Conservation (phyloP, 2,888 invertebrate species). For the Himalopsyche japonica region DNA sequence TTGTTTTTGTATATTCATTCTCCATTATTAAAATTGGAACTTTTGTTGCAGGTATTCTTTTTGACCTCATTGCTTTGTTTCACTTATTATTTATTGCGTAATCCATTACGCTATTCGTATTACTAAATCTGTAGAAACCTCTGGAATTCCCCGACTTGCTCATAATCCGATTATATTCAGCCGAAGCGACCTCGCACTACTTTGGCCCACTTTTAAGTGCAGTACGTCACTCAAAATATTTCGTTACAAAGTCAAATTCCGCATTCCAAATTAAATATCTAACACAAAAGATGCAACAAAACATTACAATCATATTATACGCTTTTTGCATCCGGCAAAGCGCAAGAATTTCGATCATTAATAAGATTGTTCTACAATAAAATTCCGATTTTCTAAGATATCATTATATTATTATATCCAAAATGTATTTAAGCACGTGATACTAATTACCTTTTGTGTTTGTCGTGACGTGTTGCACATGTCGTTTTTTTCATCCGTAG, state of each 20-base stretch:
- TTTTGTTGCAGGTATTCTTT: not conserved
- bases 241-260: slow-evolving; percentile 3
- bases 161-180: not conserved
- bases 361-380: not conserved
- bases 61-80: not conserved
- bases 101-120: not conserved
- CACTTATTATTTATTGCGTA: not conserved
- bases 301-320: not conserved
- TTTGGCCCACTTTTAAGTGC: not conserved
- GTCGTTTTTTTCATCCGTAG: no score
- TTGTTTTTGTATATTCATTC: no score
- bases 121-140: not conserved
- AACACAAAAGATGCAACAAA: not conserved
- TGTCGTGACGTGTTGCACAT: not conserved
- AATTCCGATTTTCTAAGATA: no score
- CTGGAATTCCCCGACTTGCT: not conserved
- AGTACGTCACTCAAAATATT: not conserved
- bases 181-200: not conserved
- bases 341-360: not conserved
- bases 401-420: not conserved
- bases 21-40: not conserved
- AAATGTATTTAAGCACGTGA: not conserved
- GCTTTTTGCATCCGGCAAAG: not conserved
- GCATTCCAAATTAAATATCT: not conserved
- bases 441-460: not conserved